phyloP scores from a whole-genome alignment of 2,888 invertebrate genomes.

The Dicycla oo region DNA sequence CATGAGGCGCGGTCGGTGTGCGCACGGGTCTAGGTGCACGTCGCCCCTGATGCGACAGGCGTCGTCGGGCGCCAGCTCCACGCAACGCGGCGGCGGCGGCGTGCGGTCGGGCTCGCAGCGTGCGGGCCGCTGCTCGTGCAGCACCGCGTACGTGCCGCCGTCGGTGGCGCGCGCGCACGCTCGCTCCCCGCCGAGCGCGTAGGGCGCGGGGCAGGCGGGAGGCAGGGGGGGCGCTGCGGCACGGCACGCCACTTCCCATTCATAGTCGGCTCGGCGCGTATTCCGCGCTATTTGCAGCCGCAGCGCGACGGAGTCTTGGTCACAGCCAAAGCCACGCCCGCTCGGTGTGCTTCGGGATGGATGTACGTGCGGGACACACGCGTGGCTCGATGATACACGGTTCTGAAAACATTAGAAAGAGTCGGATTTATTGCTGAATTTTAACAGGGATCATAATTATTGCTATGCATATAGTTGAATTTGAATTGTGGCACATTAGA shows the following conservation, averaged over 20 bases:
- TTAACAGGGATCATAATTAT: no score
- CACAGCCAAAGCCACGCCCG: constrained; percentile 37
- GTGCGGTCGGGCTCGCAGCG: constrained; percentile 53
- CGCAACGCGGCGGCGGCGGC: constrained; percentile 67
- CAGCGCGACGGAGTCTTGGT: constrained; percentile 67
- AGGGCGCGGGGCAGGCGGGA: constrained; percentile 57
- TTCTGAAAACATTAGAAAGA: constrained; percentile 17
- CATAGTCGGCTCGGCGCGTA: constrained; percentile 66
- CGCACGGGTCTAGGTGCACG: constrained; percentile 72
- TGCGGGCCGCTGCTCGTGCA: constrained; percentile 46
- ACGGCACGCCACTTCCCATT: constrained; percentile 60
- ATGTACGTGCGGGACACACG: neutral
- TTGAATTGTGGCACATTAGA: no score
- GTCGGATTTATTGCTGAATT: neutral
- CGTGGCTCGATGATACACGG: neutral
- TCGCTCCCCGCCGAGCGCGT: constrained; percentile 51
- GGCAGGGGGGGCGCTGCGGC: constrained; percentile 33
- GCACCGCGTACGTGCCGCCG: constrained; percentile 67
- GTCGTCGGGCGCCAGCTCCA: constrained; percentile 64
- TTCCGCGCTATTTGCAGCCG: constrained; percentile 64
- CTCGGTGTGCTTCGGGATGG: constrained; percentile 40
- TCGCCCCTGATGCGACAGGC: constrained; percentile 61
- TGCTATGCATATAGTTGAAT: neutral
- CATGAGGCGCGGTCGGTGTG: constrained; percentile 73
- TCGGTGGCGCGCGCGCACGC: constrained; percentile 53